Evolutionary conservation across 2,797 vertebrate species (phyloP).

Genomic region (Poecilia gillii): DNA sequence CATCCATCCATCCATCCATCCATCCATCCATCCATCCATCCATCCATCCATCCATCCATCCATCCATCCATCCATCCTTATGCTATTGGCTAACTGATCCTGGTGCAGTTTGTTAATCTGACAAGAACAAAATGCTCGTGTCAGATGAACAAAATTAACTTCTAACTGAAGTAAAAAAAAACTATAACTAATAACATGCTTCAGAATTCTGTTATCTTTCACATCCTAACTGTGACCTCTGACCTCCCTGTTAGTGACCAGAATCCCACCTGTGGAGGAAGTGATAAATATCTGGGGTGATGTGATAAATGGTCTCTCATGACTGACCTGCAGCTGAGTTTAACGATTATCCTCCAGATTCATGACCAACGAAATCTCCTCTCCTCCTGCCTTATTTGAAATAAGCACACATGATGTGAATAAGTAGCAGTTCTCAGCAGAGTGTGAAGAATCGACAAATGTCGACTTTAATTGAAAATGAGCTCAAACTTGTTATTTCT

Average conservation of each 20-base stretch:
- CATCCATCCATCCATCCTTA: background rate
- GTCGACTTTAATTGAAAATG: conserved; percentile 27
- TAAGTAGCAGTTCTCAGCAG: background rate
- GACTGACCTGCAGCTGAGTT: background rate
- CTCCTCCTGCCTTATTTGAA: background rate
- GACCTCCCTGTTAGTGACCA: background rate
- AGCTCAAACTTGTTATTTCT: conserved; percentile 24
- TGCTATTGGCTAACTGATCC: background rate
- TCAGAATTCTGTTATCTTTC: background rate
- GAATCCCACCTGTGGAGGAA: background rate
- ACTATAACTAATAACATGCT: background rate
- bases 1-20: background rate
- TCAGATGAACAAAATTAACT: background rate
- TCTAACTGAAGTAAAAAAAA: background rate
- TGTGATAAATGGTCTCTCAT: background rate
- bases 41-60: background rate
- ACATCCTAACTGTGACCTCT: background rate
- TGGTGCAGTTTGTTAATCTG: background rate
- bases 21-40: background rate
- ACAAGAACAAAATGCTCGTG: background rate
- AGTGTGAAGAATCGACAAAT: conserved; percentile 26
- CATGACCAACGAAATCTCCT: background rate
- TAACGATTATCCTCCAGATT: background rate
- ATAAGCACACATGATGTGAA: background rate
- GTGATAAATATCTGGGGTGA: background rate